Base-by-base conservation (phyloP, 1,140 invertebrate genomes). In the Leptonema lineaticorne region DNA sequence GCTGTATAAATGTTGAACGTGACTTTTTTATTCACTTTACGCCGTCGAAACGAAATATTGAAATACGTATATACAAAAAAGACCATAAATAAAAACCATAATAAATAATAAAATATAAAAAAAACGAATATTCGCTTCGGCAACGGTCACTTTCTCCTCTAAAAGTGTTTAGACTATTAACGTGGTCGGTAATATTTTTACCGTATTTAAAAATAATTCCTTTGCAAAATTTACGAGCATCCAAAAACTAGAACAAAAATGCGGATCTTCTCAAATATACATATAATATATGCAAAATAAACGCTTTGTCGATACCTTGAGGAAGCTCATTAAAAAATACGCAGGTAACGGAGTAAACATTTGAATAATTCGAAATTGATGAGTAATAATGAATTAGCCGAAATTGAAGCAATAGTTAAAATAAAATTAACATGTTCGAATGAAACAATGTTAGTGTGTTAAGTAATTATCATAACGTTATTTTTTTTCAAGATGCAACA, bases 391-490 rank as follows among this genome's bases (percentile, higher is more conserved):
- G 50, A 53, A 7, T 53, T 26, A 1, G 22, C 9, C 14, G 3
- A 53, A 26, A 53, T 53, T 18, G 50, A 11, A 22, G 9, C 24
- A 53, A n/a, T n/a, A n/a, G n/a, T n/a, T n/a, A n/a, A n/a, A n/a
- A n/a, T n/a, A n/a, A n/a, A 53, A 53, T 53, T 24, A 8, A 24
- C 27, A 53, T 24, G 24, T 53, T 41, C 16, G n/a, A 41, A 41
- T 2, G 24, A 53, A 53, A 53, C 50, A 53, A 53, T 53, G 50
- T 53, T 53, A 53, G 50, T 53, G 50, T 53, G 50, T 53, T 53
- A 53, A n/a, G 9, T 2, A 11, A 53, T 53, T 53, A 53, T 26
- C 50, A 22, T 53, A 53, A 53, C 37, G 37, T 41, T 11, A 41
- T 14, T 11, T 22, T 6, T n/a, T n/a, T n/a, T n/a, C n/a, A n/a